These are phyloP conservation scores for Porphyrio hochstetteri DNA, from an alignment of 2,113 vertebrate species.

Conservation along the genomic window DNA sequence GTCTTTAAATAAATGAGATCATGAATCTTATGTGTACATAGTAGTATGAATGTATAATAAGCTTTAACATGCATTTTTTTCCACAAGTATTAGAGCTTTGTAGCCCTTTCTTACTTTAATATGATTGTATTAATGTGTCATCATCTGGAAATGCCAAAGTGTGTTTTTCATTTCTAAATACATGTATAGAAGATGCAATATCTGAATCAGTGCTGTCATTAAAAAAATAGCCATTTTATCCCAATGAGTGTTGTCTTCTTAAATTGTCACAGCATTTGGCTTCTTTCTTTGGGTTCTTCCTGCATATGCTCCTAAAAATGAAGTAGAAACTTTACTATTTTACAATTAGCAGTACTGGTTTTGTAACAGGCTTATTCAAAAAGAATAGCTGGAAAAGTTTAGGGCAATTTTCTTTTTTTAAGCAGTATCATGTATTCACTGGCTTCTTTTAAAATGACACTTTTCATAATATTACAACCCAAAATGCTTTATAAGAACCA, in stretches of 20 bases:
- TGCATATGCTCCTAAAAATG: slow-evolving; percentile 81
- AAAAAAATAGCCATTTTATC: slow-evolving; percentile 54
- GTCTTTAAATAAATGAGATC: not conserved
- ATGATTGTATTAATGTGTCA: not conserved
- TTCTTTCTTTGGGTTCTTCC: slow-evolving; percentile 86
- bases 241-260: slow-evolving; percentile 82
- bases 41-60: not conserved
- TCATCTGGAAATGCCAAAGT: not conserved
- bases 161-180: not conserved
- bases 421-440: not conserved
- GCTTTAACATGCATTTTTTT: slow-evolving; percentile 27
- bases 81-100: not conserved
- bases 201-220: not conserved
- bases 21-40: not conserved
- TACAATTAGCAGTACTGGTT: not conserved
- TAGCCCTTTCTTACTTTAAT: not conserved
- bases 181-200: not conserved
- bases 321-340: slow-evolving; percentile 37
- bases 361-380: not conserved
- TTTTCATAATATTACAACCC: not conserved
- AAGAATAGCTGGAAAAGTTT: not conserved
- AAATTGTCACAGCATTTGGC: slow-evolving; percentile 87
- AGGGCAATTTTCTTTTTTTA: not conserved
- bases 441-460: not conserved
- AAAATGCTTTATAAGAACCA: not conserved